Evolutionary conservation across 1,140 invertebrate species (phyloP), one percentile per base, ranked within the genome.

Genomic region (Tribolium castaneum): DNA sequence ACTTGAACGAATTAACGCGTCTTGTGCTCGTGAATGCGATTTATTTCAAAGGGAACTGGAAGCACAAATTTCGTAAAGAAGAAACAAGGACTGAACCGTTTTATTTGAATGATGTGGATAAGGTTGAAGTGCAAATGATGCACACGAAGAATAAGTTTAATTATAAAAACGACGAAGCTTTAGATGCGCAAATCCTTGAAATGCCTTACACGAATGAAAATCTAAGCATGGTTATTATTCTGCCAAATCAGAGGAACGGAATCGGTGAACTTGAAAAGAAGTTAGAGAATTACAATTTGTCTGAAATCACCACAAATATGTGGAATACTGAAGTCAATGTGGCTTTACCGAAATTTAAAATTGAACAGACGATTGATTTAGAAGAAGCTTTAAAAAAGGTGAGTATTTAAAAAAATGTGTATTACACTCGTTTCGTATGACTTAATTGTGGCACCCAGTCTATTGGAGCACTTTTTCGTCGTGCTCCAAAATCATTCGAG

Each of bases 21-120:
- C 77, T 96, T 14, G 90, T 97, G 3, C 87, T 97, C 0, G 87
- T 95, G 1, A 97, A 97, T 87, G 95, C 95, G n/a, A 59, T 59
- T 22, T 75, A 75, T 56, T 75, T 75, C 51, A 75, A 75, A 39
- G 72, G 72, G 3, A 14, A 59, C 16, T 94, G 93, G 93, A 83
- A 87, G 51, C 85, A 86, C 10, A 85, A 89, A 76, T 94, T 94
- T 81, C 78, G 83, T 81, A 3, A 66, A 80, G 1, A 92, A 90
- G 0, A 79, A 45, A 66, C 85, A 83, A 7, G 84, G 84, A 77
- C 82, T 83, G 62, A 94, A 92, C 86, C 84, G 87, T 84, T 82
- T 88, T 70, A 87, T 75, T 34, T 84, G 6, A 81, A 81, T 25
- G 62, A 84, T 9, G 85, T 82, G 0, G 86, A 88, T 19, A 87